phyloP scores from a whole-genome alignment of 2,888 invertebrate species.

The Parnassius orleans region DNA sequence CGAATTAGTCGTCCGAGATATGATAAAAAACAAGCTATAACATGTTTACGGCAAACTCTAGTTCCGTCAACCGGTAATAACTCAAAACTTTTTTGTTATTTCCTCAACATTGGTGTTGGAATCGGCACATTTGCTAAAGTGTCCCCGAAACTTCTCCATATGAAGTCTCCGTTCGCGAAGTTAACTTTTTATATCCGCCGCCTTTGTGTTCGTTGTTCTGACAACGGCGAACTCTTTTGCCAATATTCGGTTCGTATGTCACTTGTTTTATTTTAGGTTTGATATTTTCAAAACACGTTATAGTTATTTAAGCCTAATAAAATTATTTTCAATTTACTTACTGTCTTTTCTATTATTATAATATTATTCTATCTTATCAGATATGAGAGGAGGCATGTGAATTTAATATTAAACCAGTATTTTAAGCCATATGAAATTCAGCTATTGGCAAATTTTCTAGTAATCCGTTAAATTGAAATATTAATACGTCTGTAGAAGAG shows the following conservation, averaged over 20 bases:
- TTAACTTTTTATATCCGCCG: conserved; percentile 58
- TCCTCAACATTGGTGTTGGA: conserved; percentile 53
- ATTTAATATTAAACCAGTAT: too few relatives aligned
- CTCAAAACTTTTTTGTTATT: conserved; percentile 69
- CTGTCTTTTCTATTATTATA: too few relatives aligned
- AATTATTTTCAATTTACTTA: too few relatives aligned
- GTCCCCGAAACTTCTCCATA: conserved; percentile 63
- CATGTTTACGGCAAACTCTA: conserved; percentile 56
- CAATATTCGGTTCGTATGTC: conserved; percentile 13
- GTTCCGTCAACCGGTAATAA: conserved; percentile 41
- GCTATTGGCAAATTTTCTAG: too few relatives aligned
- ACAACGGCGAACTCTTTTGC: background rate
- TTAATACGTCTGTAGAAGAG: too few relatives aligned
- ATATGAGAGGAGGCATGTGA: too few relatives aligned
- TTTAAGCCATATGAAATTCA: too few relatives aligned
- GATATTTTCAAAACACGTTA: conserved; percentile 40
- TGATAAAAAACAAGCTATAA: conserved; percentile 60
- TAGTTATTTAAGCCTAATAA: too few relatives aligned
- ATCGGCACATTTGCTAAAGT: conserved; percentile 69
- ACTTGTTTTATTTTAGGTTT: conserved; percentile 39
- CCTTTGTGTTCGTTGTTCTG: conserved; percentile 41
- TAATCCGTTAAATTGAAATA: too few relatives aligned
- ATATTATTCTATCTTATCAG: too few relatives aligned
- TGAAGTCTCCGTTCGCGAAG: conserved; percentile 50
- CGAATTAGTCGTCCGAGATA: conserved; percentile 49